Percentiles rank a stretch among this genome's conserved stretches.
These are phyloP conservation scores for Diceros bicornis DNA, from an alignment of 2,797 vertebrate genomes.

Conservation along the genomic window DNA sequence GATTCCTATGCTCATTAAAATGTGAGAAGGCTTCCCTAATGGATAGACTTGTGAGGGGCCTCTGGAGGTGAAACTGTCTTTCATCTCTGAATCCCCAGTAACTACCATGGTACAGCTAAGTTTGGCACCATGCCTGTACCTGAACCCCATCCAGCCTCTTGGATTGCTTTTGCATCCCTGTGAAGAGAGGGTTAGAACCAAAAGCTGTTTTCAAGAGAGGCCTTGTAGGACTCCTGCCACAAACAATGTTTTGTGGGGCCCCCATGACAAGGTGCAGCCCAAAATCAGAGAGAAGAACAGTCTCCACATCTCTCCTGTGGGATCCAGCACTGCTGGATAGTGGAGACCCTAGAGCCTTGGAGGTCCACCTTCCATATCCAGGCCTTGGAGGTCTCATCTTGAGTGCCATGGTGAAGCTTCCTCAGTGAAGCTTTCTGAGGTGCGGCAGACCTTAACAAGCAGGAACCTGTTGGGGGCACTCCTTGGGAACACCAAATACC, in stretches of 20 bases:
- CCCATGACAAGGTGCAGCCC: fast-evolving
- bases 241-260: neutral
- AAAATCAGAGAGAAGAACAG: neutral
- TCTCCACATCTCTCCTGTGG: neutral
- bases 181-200: neutral
- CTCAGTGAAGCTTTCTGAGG: neutral
- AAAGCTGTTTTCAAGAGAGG: conserved; percentile 1
- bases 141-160: neutral
- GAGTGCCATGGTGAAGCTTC: neutral
- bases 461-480: neutral
- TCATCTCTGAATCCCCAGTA: conserved; percentile 4
- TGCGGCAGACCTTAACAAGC: neutral
- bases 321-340: neutral
- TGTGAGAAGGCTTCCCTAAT: neutral
- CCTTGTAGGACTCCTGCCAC: neutral
- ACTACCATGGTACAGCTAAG: neutral
- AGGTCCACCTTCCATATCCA: neutral
- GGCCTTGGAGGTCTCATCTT: neutral
- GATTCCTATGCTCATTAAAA: neutral
- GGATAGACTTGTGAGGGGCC: neutral
- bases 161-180: neutral
- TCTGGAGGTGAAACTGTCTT: neutral
- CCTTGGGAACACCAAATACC: neutral
- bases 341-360: neutral
- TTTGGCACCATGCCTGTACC: neutral